Percentiles rank a stretch among this genome's conserved stretches.
phyloP scores from a whole-genome alignment of 2,113 vertebrate species.

The Myotis yumanensis region DNA sequence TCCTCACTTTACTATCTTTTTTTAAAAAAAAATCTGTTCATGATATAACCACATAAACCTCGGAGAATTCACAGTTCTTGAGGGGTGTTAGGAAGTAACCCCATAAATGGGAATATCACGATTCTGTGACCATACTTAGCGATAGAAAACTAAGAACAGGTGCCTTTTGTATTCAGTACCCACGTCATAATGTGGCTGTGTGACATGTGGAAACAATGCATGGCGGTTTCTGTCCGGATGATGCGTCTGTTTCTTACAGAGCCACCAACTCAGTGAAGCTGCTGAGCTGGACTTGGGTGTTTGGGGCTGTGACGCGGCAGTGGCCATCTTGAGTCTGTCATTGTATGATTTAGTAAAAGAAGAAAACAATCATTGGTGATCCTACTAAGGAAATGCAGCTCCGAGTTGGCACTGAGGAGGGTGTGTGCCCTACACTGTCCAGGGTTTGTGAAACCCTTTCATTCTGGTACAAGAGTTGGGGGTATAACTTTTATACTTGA shows the following conservation, averaged over 20 bases:
- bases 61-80: conserved; percentile 50
- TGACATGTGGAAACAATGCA: not conserved
- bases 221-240: not conserved
- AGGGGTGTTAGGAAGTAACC: not conserved
- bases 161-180: conserved; percentile 36
- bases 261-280: not conserved
- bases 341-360: conserved; percentile 46
- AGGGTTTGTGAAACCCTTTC: conserved; percentile 80
- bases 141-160: conserved; percentile 38
- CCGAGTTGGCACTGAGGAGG: conserved; percentile 73
- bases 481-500: conserved; percentile 88
- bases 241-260: not conserved
- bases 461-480: conserved; percentile 79
- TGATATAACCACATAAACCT: conserved; percentile 43
- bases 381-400: conserved; percentile 70
- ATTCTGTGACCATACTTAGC: conserved; percentile 61
- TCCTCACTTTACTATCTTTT: not conserved
- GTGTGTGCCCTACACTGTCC: conserved; percentile 56
- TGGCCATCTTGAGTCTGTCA: conserved; percentile 47
- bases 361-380: conserved; percentile 29
- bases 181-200: conserved; percentile 33
- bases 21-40: not conserved
- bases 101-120: not conserved
- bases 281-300: not conserved
- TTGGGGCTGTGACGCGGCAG: not conserved